phyloP scores from a whole-genome alignment of 1,140 invertebrate genomes.

The Pseudomyrmex cubaensis region DNA sequence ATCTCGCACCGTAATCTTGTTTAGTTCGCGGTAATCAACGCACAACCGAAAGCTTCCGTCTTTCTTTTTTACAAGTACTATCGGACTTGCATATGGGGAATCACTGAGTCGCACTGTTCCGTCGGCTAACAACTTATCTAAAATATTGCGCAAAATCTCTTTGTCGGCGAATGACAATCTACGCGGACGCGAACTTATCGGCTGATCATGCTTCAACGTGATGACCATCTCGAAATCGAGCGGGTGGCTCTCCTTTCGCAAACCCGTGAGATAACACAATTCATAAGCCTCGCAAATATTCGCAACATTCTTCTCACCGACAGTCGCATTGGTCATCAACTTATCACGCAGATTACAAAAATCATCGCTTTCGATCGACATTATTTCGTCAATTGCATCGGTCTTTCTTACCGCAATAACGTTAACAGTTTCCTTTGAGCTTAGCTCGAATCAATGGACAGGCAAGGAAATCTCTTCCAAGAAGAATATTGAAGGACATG shows the following conservation, averaged over 20 bases:
- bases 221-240: not conserved
- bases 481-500: slow-evolving; percentile 45
- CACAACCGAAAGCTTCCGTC: too few species aligned
- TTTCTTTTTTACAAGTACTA: slow-evolving; percentile 56
- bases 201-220: not conserved
- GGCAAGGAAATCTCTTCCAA: slow-evolving; percentile 52
- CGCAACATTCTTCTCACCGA: not conserved
- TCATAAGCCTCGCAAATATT: not conserved
- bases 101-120: not conserved
- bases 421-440: not conserved
- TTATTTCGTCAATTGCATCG: too few species aligned
- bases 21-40: too few species aligned
- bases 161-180: not conserved
- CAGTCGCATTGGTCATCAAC: too few species aligned
- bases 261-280: too few species aligned
- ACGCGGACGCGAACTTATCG: not conserved
- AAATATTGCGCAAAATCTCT: not conserved
- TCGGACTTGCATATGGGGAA: slow-evolving; percentile 21
- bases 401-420: not conserved
- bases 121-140: not conserved
- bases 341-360: too few species aligned
- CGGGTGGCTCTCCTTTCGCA: too few species aligned
- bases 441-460: not conserved
- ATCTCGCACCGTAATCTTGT: too few species aligned
- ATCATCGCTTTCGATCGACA: too few species aligned